phyloP scores from a whole-genome alignment of 1,140 invertebrate genomes.

The Diorhabda carinulata region DNA sequence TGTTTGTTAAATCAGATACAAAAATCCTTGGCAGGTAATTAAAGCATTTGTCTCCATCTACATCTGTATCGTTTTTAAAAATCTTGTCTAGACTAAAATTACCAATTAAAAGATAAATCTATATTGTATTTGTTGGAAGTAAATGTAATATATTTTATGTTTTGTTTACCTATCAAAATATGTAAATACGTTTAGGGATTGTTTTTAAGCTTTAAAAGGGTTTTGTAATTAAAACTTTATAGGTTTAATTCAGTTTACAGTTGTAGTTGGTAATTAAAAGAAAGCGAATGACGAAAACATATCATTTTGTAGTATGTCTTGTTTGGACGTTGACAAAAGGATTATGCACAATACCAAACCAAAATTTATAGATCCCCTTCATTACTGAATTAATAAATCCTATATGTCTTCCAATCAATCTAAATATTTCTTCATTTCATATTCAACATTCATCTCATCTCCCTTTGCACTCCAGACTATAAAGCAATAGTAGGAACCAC shows the following conservation, averaged over 20 bases:
- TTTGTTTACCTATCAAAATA: background rate
- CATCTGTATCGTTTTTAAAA: background rate
- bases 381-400: too few species aligned
- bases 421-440: too few species aligned
- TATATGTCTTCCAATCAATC: too few species aligned
- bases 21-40: too few species aligned
- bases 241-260: background rate
- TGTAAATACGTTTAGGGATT: slow-evolving; percentile 3
- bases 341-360: too few species aligned
- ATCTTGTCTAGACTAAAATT: slow-evolving; percentile 2
- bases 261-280: slow-evolving; percentile 2
- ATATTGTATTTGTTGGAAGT: slow-evolving; percentile 2
- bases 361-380: too few species aligned
- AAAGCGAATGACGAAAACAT: background rate
- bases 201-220: slow-evolving; percentile 3
- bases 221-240: background rate
- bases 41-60: too few species aligned
- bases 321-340: background rate
- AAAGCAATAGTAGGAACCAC: too few species aligned
- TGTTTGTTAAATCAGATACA: too few species aligned
- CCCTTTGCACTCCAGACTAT: too few species aligned
- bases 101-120: slow-evolving; percentile 1
- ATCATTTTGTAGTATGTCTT: background rate
- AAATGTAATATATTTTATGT: slow-evolving; percentile 3
- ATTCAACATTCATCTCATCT: too few species aligned